These are phyloP conservation scores for Prionchulus punctatus DNA, from an alignment of 2,888 invertebrate genomes.

Conservation along the genomic window DNA sequence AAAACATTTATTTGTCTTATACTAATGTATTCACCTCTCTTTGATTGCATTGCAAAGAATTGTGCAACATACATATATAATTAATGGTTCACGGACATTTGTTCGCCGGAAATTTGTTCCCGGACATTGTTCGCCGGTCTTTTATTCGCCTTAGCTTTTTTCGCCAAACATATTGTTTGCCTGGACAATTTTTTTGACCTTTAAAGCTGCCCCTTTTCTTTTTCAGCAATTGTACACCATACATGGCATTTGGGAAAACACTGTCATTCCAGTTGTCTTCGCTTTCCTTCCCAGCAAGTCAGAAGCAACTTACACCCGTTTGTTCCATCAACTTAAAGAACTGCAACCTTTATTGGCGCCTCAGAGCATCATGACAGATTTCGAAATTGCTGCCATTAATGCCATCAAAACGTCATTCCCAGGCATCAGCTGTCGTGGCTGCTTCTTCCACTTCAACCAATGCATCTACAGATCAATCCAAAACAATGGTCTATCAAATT, in stretches of 20 bases:
- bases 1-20: no score
- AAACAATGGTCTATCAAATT: not conserved
- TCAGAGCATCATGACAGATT: not conserved
- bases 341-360: not conserved
- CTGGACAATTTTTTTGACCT: no score
- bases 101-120: no score
- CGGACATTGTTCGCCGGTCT: no score
- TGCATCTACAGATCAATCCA: not conserved
- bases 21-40: no score
- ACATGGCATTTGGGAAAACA: not conserved
- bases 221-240: no score
- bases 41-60: no score
- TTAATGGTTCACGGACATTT: no score
- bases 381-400: not conserved
- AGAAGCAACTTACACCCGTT: not conserved
- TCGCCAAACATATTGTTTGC: no score
- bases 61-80: no score
- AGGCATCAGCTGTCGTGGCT: not conserved
- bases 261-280: not conserved
- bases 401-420: not conserved
- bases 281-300: not conserved
- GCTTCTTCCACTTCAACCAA: not conserved
- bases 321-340: not conserved
- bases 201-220: no score
- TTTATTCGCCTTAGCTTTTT: no score